Evolutionary conservation across 1,140 invertebrate genomes (phyloP).

Genomic region (Drosophila tani): DNA sequence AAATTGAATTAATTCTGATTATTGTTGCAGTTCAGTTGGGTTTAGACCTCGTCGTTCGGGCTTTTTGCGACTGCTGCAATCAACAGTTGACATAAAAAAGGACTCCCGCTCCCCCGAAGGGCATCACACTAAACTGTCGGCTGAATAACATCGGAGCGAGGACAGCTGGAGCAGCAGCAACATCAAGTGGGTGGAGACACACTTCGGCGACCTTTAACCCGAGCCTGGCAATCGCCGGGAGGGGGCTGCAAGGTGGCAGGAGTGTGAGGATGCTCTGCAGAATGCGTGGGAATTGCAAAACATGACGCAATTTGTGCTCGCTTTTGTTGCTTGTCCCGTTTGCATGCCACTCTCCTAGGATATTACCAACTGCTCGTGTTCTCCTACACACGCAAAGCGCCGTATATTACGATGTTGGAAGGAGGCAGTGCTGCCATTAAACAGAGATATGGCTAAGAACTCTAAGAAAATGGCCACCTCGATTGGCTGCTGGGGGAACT

Average conservation of each 20-base stretch:
- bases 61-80: slow-evolving; percentile 39
- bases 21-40: slow-evolving; percentile 35
- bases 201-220: slow-evolving; percentile 67
- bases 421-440: slow-evolving; percentile 25
- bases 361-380: slow-evolving; percentile 46
- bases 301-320: slow-evolving; percentile 71
- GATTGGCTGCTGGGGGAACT: not conserved
- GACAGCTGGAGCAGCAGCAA: slow-evolving; percentile 49
- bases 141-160: slow-evolving; percentile 41
- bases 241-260: not conserved
- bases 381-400: slow-evolving; percentile 33
- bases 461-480: not conserved
- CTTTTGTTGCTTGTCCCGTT: slow-evolving; percentile 51
- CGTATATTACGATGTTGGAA: slow-evolving; percentile 26
- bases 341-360: slow-evolving; percentile 55
- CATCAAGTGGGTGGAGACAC: slow-evolving; percentile 49
- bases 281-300: slow-evolving; percentile 70
- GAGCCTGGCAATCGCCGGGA: slow-evolving; percentile 8
- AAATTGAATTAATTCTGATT: slow-evolving; percentile 69
- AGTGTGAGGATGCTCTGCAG: slow-evolving; percentile 4
- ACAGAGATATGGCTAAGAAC: slow-evolving; percentile 30
- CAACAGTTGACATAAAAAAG: slow-evolving; percentile 56
- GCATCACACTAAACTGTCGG: slow-evolving; percentile 41
- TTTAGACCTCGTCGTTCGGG: slow-evolving; percentile 1
- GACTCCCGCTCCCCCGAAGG: slow-evolving; percentile 16